Percentiles rank a stretch among this genome's conserved stretches.
phyloP scores from a whole-genome alignment of 2,797 vertebrate species.

The Rhynchonycteris naso region DNA sequence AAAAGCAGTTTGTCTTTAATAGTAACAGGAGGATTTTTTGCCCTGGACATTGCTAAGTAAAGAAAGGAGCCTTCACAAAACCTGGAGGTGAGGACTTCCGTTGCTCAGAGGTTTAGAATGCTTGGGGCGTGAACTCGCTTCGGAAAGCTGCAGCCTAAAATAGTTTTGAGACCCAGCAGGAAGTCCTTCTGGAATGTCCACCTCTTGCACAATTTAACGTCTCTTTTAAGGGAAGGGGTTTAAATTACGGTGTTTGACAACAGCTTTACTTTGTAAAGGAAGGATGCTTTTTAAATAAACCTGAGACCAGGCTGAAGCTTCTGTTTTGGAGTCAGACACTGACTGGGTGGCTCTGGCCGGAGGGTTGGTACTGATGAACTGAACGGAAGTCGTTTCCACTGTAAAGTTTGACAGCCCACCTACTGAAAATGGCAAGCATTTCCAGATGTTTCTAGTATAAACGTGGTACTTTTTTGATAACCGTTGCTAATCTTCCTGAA shows the following conservation, averaged over 20 bases:
- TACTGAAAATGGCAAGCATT: not conserved
- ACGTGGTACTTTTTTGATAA: too few species aligned
- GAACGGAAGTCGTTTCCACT: not conserved
- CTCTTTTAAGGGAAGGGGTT: not conserved
- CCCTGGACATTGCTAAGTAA: not conserved
- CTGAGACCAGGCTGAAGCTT: not conserved
- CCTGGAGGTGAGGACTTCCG: not conserved
- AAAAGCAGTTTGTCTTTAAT: accelerated
- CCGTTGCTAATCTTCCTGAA: not conserved
- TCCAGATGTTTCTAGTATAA: not conserved
- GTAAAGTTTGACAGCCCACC: not conserved
- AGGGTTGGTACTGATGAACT: not conserved
- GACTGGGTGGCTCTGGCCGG: constrained; percentile 53
- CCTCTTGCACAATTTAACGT: not conserved
- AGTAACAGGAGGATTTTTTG: accelerated
- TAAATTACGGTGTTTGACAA: constrained; percentile 69
- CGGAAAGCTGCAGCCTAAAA: not conserved
- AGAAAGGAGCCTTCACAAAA: not conserved
- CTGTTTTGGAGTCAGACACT: constrained; percentile 61
- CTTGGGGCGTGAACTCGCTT: not conserved
- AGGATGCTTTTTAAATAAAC: constrained; percentile 68
- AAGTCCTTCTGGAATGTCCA: not conserved
- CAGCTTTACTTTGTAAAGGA: constrained; percentile 56
- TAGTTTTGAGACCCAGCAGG: not conserved
- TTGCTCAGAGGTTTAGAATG: not conserved